phyloP scores from a whole-genome alignment of 2,888 invertebrate species.

The Drosophila percnosoma region DNA sequence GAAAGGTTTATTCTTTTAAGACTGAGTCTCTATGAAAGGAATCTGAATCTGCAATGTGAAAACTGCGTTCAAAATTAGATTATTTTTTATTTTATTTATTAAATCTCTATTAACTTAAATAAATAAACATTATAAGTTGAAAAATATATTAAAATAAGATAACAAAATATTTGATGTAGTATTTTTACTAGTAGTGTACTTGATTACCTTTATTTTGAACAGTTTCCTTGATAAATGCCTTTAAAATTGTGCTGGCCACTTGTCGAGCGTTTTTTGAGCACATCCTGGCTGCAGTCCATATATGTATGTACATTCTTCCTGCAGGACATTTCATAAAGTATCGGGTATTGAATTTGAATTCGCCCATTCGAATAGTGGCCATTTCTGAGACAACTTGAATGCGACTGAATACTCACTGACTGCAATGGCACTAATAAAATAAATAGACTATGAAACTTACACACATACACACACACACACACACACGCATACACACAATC shows the following conservation, averaged over 20 bases:
- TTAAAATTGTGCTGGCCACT: not conserved
- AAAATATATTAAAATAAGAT: not conserved
- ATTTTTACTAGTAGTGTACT: not conserved
- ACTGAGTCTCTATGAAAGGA: too few relatives aligned
- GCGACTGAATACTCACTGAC: slow-evolving; percentile 13
- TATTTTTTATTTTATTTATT: not conserved
- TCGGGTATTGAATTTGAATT: slow-evolving; percentile 17
- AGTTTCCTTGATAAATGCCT: not conserved
- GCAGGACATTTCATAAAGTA: slow-evolving; percentile 12
- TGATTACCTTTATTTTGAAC: not conserved
- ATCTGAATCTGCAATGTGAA: too few relatives aligned
- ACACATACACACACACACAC: not conserved
- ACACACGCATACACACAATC: not conserved
- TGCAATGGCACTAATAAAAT: slow-evolving; percentile 60
- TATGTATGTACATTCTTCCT: not conserved
- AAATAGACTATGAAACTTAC: slow-evolving; percentile 59
- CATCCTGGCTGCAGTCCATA: not conserved
- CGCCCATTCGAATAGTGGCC: slow-evolving; percentile 13
- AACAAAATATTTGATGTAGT: not conserved
- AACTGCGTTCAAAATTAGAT: not conserved
- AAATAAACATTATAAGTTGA: too few relatives aligned
- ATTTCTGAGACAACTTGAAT: slow-evolving; percentile 21
- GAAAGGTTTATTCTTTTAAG: not conserved
- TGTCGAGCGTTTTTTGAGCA: not conserved
- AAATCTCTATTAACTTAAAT: not conserved